Evolutionary conservation across 2,888 invertebrate species (phyloP).

Genomic region (Torymus tubicola): DNA sequence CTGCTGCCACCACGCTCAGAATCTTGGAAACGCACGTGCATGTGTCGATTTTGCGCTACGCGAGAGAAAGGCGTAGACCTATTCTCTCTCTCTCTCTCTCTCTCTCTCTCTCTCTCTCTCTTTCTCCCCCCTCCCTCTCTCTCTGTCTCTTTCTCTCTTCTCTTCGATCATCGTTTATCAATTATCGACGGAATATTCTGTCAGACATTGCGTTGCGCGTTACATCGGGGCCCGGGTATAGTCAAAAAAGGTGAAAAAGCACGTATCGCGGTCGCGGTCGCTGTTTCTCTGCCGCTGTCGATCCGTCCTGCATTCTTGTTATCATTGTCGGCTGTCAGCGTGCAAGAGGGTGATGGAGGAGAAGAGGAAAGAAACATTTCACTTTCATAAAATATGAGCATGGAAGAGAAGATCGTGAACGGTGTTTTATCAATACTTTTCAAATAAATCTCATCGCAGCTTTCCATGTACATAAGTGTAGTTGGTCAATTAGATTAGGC

Average conservation of each 20-base stretch:
- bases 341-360: conserved; percentile 19
- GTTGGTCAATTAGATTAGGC: no score
- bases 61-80: no score
- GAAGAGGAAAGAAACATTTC: conserved; percentile 48
- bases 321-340: conserved; percentile 55
- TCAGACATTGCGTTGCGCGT: conserved; percentile 49
- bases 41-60: conserved; percentile 27
- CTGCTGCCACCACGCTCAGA: background rate
- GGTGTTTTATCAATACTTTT: conserved; percentile 36
- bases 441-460: background rate
- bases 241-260: conserved; percentile 47
- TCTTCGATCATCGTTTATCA: conserved; percentile 58
- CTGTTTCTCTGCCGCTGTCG: conserved; percentile 37
- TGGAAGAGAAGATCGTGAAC: background rate
- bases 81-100: no score
- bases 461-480: background rate
- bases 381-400: conserved; percentile 57
- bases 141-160: background rate
- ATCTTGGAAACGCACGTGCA: conserved; percentile 33
- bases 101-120: no score
- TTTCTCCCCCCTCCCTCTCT: no score
- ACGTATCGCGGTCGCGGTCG: conserved; percentile 14
- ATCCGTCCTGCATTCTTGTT: conserved; percentile 57
- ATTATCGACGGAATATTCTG: conserved; percentile 58
- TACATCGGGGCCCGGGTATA: conserved; percentile 36